Evolutionary conservation across 23 tunicate species (phyloP).

Genomic region (Diplosoma virens): DNA sequence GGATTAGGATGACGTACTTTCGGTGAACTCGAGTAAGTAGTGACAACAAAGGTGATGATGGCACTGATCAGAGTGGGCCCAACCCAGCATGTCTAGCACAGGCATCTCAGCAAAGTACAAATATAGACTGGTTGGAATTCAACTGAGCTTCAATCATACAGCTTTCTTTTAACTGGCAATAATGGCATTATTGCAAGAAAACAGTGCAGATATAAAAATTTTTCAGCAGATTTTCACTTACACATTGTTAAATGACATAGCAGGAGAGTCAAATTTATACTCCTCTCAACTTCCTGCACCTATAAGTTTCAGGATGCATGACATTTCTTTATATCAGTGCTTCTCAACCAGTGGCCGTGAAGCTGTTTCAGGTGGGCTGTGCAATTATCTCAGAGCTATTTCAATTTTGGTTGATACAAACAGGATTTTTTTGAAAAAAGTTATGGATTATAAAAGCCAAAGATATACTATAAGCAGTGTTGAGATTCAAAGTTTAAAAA

Average conservation of each 20-base stretch:
- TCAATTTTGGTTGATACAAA: too few relatives aligned
- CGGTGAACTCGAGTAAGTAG: background rate
- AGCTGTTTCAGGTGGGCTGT: too few relatives aligned
- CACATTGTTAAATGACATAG: background rate
- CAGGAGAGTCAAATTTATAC: background rate
- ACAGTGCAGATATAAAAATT: background rate
- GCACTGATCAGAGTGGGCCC: too few relatives aligned
- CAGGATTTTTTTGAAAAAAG: too few relatives aligned
- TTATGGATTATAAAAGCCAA: too few relatives aligned
- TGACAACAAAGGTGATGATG: background rate
- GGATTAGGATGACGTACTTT: background rate
- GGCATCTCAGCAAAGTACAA: background rate
- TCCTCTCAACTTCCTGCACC: background rate
- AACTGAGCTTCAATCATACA: background rate
- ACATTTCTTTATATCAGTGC: too few relatives aligned
- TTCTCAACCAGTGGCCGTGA: too few relatives aligned
- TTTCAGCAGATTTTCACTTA: background rate
- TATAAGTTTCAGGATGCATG: background rate
- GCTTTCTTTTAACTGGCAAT: background rate
- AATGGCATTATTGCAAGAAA: background rate
- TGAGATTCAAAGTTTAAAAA: too few relatives aligned
- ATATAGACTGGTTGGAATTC: background rate
- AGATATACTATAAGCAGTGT: too few relatives aligned
- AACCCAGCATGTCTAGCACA: background rate
- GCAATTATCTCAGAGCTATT: too few relatives aligned